phyloP scores from a whole-genome alignment of 2,113 vertebrate species.

The Pycnonotus jocosus region DNA sequence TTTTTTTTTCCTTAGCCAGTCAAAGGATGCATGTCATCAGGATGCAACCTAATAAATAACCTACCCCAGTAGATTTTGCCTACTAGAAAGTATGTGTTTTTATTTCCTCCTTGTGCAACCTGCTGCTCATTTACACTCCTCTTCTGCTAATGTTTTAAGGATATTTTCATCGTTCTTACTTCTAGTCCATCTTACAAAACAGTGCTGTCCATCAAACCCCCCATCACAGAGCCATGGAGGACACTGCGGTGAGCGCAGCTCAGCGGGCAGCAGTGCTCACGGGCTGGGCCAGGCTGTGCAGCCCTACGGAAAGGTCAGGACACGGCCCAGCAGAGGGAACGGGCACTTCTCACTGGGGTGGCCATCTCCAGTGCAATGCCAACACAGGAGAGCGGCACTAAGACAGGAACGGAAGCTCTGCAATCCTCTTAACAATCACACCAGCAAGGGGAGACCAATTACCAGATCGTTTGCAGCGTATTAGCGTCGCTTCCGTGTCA shows the following conservation, averaged over 20 bases:
- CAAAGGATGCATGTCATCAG: not conserved
- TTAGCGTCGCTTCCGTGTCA: not conserved
- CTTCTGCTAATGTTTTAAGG: not conserved
- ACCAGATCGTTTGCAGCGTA: not conserved
- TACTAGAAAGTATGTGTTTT: not conserved
- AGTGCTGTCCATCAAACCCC: not conserved
- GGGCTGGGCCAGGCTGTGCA: not conserved
- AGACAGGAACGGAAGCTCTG: not conserved
- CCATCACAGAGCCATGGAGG: accelerated
- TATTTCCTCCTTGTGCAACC: not conserved
- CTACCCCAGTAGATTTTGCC: not conserved
- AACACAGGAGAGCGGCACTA: not conserved
- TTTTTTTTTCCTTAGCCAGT: not conserved
- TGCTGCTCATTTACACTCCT: not conserved
- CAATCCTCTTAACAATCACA: not conserved
- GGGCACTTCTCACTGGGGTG: too few relatives aligned
- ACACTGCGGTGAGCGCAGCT: accelerated
- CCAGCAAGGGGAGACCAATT: not conserved
- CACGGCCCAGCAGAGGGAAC: not conserved
- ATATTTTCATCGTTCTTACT: not conserved
- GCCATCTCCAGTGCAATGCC: not conserved
- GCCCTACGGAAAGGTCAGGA: accelerated
- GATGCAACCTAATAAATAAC: not conserved
- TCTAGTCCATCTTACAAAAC: not conserved
- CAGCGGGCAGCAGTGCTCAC: accelerated